These are phyloP conservation scores for Columba livia DNA, from an alignment of 2,113 vertebrate genomes.

Conservation along the genomic window DNA sequence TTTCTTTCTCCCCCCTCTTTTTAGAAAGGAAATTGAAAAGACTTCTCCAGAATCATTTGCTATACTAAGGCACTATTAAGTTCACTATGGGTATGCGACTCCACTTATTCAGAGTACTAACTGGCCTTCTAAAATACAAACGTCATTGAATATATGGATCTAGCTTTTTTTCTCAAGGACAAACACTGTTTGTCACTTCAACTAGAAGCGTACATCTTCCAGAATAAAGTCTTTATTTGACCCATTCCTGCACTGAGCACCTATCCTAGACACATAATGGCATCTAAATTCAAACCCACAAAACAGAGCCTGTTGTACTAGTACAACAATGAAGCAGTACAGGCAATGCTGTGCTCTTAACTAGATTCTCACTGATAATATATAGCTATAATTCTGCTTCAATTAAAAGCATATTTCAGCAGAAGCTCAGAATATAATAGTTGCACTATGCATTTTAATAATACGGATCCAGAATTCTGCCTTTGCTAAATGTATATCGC, in stretches of 20 bases:
- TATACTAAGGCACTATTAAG: not conserved
- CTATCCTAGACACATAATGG: not conserved
- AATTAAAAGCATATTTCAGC: slow-evolving; percentile 82
- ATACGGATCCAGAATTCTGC: slow-evolving; percentile 60
- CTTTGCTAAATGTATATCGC: slow-evolving; percentile 60
- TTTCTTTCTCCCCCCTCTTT: not conserved
- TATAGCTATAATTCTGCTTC: slow-evolving; percentile 75
- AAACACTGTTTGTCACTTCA: not conserved
- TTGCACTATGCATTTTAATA: slow-evolving; percentile 75
- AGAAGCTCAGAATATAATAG: slow-evolving; percentile 69
- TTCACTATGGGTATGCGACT: not conserved
- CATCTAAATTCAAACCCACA: slow-evolving; percentile 26
- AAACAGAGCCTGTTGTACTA: not conserved
- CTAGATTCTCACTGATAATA: slow-evolving; percentile 69
- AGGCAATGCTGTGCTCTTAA: slow-evolving; percentile 40
- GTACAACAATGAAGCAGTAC: not conserved
- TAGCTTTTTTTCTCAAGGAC: slow-evolving; percentile 1
- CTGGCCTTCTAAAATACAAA: slow-evolving; percentile 3
- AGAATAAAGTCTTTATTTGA: slow-evolving; percentile 12
- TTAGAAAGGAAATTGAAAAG: not conserved
- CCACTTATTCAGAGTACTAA: not conserved
- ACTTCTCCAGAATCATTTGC: not conserved
- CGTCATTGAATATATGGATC: fast-evolving
- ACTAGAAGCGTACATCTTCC: not conserved
- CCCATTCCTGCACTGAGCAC: slow-evolving; percentile 3